phyloP scores from a whole-genome alignment of 2,797 vertebrate genomes.

The Acipenser transmontanus region DNA sequence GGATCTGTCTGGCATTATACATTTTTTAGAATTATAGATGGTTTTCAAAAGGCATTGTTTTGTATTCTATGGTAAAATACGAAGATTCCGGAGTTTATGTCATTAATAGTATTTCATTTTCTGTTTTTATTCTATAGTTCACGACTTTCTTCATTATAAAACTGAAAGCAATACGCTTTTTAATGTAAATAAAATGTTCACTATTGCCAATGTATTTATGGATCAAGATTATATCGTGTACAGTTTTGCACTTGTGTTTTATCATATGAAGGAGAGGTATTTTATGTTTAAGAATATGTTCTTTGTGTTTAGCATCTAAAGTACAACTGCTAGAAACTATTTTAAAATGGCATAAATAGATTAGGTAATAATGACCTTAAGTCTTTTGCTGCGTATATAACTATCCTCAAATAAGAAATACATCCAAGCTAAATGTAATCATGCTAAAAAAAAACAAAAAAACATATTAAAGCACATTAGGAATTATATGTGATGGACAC shows the following conservation, averaged over 20 bases:
- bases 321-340: background rate
- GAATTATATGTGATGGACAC: too few relatives aligned
- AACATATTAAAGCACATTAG: background rate
- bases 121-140: constrained; percentile 29
- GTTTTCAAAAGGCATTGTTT: constrained; percentile 3
- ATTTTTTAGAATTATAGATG: background rate
- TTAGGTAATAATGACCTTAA: too few relatives aligned
- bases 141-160: constrained; percentile 43
- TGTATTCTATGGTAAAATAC: constrained; percentile 19
- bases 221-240: constrained; percentile 67
- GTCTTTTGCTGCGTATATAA: too few relatives aligned
- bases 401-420: too few relatives aligned
- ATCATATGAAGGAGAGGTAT: background rate
- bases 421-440: background rate
- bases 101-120: constrained; percentile 24
- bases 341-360: background rate
- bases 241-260: constrained; percentile 28
- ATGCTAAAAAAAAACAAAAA: background rate
- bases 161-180: constrained; percentile 59
- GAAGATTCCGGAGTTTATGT: constrained; percentile 26
- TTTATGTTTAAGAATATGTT: background rate
- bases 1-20: background rate
- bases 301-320: background rate
- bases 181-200: constrained; percentile 68
- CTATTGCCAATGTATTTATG: constrained; percentile 65